These are phyloP conservation scores for Oryctolagus cuniculus DNA, from an alignment of 2,113 vertebrate genomes.

Conservation along the genomic window mOryCun1.1 NC_091433.1:35738501-35739000, in stretches of 20 bases:
- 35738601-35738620: too few relatives aligned
- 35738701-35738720: too few relatives aligned
- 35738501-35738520: too few relatives aligned
- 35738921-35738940: not conserved
- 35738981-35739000: not conserved
- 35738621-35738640: too few relatives aligned
- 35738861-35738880: too few relatives aligned
- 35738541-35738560: too few relatives aligned
- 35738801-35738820: not conserved
- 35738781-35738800: not conserved
- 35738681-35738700: not conserved
- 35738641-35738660: too few relatives aligned
- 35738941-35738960: not conserved
- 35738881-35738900: not conserved
- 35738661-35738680: not conserved
- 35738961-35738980: not conserved
- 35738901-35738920: not conserved
- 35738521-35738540: too few relatives aligned
- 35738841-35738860: not conserved
- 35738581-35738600: too few relatives aligned
- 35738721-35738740: not conserved
- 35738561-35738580: too few relatives aligned
- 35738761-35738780: too few relatives aligned
- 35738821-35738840: accelerated
- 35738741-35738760: too few relatives aligned